Conservation (phyloP, 2,888 invertebrate species). For the Syrista parreyssii region DNA sequence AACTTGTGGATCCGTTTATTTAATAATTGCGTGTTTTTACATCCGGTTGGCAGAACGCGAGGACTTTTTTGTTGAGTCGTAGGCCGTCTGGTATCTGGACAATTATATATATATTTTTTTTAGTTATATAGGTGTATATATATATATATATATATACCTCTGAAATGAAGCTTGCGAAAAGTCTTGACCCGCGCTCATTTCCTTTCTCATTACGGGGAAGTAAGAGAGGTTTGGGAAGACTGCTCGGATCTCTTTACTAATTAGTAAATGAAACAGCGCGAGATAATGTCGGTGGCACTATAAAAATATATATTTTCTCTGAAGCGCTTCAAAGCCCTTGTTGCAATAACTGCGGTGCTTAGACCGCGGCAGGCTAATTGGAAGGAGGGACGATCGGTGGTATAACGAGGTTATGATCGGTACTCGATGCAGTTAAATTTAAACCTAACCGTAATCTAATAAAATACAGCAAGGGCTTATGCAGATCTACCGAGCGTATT, state of each 20-base stretch:
- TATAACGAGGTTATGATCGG: not conserved
- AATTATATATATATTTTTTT: slow-evolving; percentile 42
- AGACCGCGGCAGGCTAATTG: not conserved
- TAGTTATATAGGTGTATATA: too few species aligned
- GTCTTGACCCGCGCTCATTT: slow-evolving; percentile 48
- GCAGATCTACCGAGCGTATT: not conserved
- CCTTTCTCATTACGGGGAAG: slow-evolving; percentile 49
- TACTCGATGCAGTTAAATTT: not conserved
- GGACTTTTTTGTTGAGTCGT: not conserved
- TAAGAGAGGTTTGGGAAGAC: slow-evolving; percentile 36
- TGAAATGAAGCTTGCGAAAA: slow-evolving; percentile 47
- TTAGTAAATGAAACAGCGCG: slow-evolving; percentile 55
- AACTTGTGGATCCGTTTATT: not conserved
- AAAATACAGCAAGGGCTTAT: not conserved
- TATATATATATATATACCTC: not conserved
- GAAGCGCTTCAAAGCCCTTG: not conserved
- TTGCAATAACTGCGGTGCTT: not conserved
- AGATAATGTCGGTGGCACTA: slow-evolving; percentile 39
- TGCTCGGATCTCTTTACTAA: slow-evolving; percentile 58
- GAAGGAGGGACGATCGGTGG: not conserved
- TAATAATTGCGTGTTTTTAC: not conserved
- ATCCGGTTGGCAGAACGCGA: not conserved
- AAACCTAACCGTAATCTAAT: not conserved
- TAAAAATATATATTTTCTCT: slow-evolving; percentile 11
- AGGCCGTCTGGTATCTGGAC: slow-evolving; percentile 22